Conservation (phyloP, 2,888 invertebrate species). For the Uloborus plumipes region DNA sequence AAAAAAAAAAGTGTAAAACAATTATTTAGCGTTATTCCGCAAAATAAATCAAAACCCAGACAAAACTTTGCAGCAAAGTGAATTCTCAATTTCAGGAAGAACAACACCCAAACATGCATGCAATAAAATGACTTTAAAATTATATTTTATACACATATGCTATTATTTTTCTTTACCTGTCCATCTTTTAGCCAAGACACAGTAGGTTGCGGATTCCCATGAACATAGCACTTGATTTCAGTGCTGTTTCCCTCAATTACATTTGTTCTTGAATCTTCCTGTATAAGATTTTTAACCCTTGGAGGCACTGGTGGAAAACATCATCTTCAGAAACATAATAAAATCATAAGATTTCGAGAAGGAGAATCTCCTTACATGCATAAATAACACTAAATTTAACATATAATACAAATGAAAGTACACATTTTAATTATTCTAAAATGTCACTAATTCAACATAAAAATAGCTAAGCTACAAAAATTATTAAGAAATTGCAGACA, state of each 20-base stretch:
- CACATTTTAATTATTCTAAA: background rate
- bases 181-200: slow-evolving; percentile 68
- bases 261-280: slow-evolving; percentile 25
- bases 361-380: slow-evolving; percentile 42
- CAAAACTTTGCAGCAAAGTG: too few species aligned
- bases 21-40: too few species aligned
- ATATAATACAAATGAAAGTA: background rate
- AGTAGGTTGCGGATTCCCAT: slow-evolving; percentile 68
- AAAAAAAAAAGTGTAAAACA: too few species aligned
- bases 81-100: too few species aligned
- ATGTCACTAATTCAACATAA: background rate
- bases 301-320: slow-evolving; percentile 65
- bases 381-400: background rate
- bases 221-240: slow-evolving; percentile 54
- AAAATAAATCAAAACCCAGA: too few species aligned
- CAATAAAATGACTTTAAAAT: too few species aligned
- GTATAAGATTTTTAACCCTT: slow-evolving; percentile 46
- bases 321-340: slow-evolving; percentile 65
- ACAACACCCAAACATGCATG: too few species aligned
- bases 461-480: too few species aligned
- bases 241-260: slow-evolving; percentile 41
- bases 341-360: slow-evolving; percentile 55
- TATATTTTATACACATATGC: too few species aligned
- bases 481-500: too few species aligned
- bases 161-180: slow-evolving; percentile 20